phyloP scores from a whole-genome alignment of 1,140 invertebrate species.

The Bactericera cockerelli region DNA sequence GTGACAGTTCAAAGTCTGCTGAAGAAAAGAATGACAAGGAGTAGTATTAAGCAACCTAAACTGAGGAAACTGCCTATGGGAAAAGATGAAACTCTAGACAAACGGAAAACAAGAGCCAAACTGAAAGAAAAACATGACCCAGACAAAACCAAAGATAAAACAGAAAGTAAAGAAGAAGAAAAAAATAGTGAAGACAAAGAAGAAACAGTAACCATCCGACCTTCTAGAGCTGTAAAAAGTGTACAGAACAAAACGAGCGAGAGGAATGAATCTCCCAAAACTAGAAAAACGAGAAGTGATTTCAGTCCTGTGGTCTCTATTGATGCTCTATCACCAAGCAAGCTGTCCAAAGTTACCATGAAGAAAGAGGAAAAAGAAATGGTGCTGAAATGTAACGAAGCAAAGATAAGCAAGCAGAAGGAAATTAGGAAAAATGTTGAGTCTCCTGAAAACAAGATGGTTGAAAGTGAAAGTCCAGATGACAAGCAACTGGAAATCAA shows the following conservation, averaged over 20 bases:
- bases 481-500: not conserved
- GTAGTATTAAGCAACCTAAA: not conserved
- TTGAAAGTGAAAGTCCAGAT: conserved; percentile 5
- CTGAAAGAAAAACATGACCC: not conserved
- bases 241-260: not conserved
- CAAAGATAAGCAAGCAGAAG: conserved; percentile 1
- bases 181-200: not conserved
- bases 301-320: conserved; percentile 5
- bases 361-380: conserved; percentile 9
- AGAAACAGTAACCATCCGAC: not conserved
- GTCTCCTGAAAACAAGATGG: not conserved
- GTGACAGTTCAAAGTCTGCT: not conserved
- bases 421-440: not conserved
- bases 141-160: not conserved
- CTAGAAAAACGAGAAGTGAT: conserved; percentile 8
- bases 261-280: conserved; percentile 6
- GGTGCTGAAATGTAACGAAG: conserved; percentile 9
- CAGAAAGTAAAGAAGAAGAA: not conserved
- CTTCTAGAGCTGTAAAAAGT: not conserved
- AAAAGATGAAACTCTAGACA: conserved; percentile 3
- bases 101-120: not conserved
- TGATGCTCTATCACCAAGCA: conserved; percentile 33
- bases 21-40: not conserved
- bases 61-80: not conserved
- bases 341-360: conserved; percentile 29